phyloP scores from a whole-genome alignment of 2,113 vertebrate species.

The Phoenicopterus ruber region DNA sequence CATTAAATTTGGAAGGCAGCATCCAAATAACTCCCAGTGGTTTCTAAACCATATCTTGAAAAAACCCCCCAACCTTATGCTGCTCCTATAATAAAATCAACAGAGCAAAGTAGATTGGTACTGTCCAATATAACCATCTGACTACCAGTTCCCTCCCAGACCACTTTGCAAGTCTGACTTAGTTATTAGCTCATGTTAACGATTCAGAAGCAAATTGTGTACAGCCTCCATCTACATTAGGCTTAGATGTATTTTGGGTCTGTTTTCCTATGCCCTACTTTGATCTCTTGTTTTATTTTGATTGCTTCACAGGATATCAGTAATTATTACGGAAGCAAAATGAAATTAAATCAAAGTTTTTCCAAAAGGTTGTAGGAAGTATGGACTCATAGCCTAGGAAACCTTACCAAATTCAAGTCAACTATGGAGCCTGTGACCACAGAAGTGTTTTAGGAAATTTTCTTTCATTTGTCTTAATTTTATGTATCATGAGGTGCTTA shows the following conservation, averaged over 20 bases:
- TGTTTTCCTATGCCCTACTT: not conserved
- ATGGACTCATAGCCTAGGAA: not conserved
- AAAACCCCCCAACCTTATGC: accelerated
- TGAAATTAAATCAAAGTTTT: not conserved
- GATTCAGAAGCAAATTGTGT: not conserved
- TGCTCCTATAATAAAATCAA: not conserved
- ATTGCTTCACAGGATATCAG: not conserved
- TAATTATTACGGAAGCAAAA: not conserved
- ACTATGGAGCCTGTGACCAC: not conserved
- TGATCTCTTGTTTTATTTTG: not conserved
- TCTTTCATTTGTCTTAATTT: conserved; percentile 7
- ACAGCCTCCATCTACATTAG: not conserved
- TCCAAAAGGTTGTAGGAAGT: not conserved
- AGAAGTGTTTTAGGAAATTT: not conserved
- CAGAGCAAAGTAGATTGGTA: not conserved
- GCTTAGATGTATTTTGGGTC: not conserved
- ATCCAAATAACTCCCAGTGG: not conserved
- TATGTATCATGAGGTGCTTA: not conserved
- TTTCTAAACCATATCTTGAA: not conserved
- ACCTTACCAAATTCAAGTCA: not conserved
- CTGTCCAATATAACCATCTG: not conserved
- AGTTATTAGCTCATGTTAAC: not conserved
- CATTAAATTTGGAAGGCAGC: not conserved
- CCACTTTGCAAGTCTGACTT: not conserved
- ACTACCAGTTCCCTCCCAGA: not conserved